These are phyloP conservation scores for Brachyhypopomus occidentalis DNA, from an alignment of 2,113 vertebrate genomes.

Conservation along the genomic window DNA sequence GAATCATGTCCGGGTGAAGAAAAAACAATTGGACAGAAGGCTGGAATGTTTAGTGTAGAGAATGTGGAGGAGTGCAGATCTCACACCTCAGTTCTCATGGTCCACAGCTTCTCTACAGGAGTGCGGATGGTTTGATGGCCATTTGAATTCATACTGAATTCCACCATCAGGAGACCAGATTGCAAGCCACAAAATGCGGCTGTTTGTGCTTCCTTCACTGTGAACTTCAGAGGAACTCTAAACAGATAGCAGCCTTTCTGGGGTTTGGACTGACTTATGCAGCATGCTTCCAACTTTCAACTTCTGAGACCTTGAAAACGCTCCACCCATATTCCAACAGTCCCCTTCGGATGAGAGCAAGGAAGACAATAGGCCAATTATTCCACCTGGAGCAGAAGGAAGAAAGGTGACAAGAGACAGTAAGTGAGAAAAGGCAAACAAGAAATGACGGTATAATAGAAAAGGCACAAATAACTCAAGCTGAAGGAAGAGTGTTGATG, in stretches of 20 bases:
- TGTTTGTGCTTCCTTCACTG: slow-evolving; percentile 16
- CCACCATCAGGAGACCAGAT: slow-evolving; percentile 41
- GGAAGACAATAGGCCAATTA: slow-evolving; percentile 10
- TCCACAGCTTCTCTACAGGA: slow-evolving; percentile 1
- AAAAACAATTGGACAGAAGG: not conserved
- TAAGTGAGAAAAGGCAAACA: slow-evolving; percentile 2
- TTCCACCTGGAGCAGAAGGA: slow-evolving; percentile 3
- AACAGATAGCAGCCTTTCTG: slow-evolving; percentile 42
- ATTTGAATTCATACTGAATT: slow-evolving; percentile 32
- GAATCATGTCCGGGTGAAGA: not conserved
- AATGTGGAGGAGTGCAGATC: not conserved
- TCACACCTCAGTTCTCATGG: not conserved
- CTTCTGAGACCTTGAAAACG: slow-evolving; percentile 25
- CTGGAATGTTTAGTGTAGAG: not conserved
- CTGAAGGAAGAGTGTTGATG: not conserved
- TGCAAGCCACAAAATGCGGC: not conserved
- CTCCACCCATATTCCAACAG: slow-evolving; percentile 18
- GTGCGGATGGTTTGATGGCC: slow-evolving; percentile 8
- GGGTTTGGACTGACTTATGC: slow-evolving; percentile 28
- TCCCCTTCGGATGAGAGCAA: not conserved
- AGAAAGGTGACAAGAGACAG: slow-evolving; percentile 12
- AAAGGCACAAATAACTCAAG: not conserved
- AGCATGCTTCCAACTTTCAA: slow-evolving; percentile 1
- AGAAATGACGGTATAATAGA: not conserved
- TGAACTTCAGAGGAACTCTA: slow-evolving; percentile 42